Evolutionary conservation across 2,888 invertebrate species (phyloP).

Genomic region (Nymphalis polychloros): DNA sequence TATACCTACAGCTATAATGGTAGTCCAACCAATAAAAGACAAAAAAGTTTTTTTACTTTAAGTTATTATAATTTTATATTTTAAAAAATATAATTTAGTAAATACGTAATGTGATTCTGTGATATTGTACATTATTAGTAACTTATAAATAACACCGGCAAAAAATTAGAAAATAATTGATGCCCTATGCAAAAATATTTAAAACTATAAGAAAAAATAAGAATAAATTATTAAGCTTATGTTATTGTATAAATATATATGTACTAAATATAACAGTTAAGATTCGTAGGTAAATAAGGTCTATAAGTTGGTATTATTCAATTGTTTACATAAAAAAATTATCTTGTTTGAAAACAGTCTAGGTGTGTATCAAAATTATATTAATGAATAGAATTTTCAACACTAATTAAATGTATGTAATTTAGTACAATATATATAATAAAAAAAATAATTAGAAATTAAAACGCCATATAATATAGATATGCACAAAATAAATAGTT

Average conservation of each 20-base stretch:
- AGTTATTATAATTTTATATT: slow-evolving; percentile 1
- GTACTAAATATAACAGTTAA: too few species aligned
- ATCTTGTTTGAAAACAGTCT: too few species aligned
- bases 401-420: background rate
- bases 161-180: slow-evolving; percentile 19
- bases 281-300: too few species aligned
- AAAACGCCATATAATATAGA: slow-evolving; percentile 32
- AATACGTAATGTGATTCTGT: slow-evolving; percentile 60
- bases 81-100: slow-evolving; percentile 20
- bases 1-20: too few species aligned
- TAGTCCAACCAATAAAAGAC: too few species aligned
- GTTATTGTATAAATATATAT: too few species aligned
- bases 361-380: background rate
- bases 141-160: slow-evolving; percentile 19
- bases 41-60: background rate
- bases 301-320: too few species aligned
- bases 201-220: slow-evolving; percentile 6
- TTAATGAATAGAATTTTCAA: background rate
- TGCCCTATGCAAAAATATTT: slow-evolving; percentile 23
- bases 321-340: too few species aligned
- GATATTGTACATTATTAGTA: slow-evolving; percentile 61
- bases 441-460: slow-evolving; percentile 17
- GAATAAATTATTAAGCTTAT: too few species aligned
- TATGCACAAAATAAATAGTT: slow-evolving; percentile 51
- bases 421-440: background rate